A percentile compares a stretch with the other conserved stretches of the same genome.
These are phyloP conservation scores for Diloba caeruleocephala DNA, from an alignment of 2,888 invertebrate genomes.

Conservation along the genomic window DNA sequence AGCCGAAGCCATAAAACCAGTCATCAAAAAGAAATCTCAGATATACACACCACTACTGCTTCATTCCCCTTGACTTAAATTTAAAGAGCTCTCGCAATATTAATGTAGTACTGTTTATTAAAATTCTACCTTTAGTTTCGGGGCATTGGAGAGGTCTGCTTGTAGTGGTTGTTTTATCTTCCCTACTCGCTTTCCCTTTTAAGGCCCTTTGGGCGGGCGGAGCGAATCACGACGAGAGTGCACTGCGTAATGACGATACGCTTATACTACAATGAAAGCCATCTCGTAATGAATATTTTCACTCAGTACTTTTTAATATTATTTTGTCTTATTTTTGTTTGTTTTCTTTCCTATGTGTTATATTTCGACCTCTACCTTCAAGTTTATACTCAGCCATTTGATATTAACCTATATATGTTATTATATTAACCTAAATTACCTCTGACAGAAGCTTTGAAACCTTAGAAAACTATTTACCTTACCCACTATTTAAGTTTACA, in stretches of 20 bases:
- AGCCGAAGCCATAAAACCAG: conserved; percentile 40
- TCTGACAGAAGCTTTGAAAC: too few species aligned
- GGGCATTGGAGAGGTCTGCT: conserved; percentile 29
- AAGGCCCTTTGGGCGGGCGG: conserved; percentile 55
- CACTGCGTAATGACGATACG: conserved; percentile 53
- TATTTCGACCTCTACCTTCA: too few species aligned
- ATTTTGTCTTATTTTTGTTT: not conserved
- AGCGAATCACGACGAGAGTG: conserved; percentile 61
- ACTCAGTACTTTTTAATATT: conserved; percentile 6
- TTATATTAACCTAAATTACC: too few species aligned
- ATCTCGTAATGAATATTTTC: conserved; percentile 37
- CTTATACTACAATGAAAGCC: conserved; percentile 49
- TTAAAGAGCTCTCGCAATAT: conserved; percentile 7
- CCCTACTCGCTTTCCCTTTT: conserved; percentile 47
- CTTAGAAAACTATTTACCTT: too few species aligned
- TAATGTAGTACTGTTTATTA: too few species aligned
- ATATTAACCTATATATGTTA: too few species aligned
- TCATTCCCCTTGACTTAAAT: conserved; percentile 22
- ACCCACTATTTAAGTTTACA: too few species aligned
- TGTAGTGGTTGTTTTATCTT: conserved; percentile 41
- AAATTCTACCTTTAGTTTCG: not conserved
- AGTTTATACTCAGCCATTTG: too few species aligned
- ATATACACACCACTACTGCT: conserved; percentile 32
- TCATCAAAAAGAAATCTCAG: conserved; percentile 54
- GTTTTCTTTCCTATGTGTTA: too few species aligned